Evolutionary conservation across 2,888 invertebrate species (phyloP).

Genomic region (Adineta ricciae): DNA sequence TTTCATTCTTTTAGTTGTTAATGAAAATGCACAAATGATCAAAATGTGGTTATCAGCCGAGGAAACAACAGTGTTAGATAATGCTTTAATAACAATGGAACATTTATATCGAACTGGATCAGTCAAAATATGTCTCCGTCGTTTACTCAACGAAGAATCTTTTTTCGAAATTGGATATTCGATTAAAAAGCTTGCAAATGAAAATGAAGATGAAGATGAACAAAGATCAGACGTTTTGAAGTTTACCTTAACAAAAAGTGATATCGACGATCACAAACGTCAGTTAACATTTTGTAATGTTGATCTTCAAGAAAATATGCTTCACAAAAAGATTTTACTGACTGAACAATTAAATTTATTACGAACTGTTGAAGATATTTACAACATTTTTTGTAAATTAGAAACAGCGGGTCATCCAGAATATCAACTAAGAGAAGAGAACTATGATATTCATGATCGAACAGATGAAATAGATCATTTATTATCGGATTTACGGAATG

Average conservation of each 20-base stretch:
- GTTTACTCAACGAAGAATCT: slow-evolving; percentile 1
- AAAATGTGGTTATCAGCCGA: slow-evolving; percentile 14
- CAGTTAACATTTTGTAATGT: slow-evolving; percentile 21
- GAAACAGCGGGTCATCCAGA: background rate
- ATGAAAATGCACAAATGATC: background rate
- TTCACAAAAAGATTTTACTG: background rate
- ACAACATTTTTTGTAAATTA: background rate
- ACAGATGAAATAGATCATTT: background rate
- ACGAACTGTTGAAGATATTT: background rate
- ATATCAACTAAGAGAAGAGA: background rate
- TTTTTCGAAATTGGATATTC: background rate
- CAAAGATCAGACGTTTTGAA: background rate
- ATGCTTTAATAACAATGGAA: slow-evolving; percentile 21
- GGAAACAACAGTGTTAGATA: slow-evolving; percentile 12
- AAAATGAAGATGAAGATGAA: background rate
- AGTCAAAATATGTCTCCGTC: background rate
- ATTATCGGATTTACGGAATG: background rate
- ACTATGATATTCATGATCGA: background rate
- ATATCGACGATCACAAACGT: slow-evolving; percentile 14
- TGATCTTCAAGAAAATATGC: background rate
- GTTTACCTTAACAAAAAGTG: background rate
- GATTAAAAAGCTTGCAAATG: background rate
- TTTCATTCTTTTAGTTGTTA: background rate
- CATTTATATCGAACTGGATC: slow-evolving; percentile 2
- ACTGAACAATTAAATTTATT: slow-evolving; percentile 17